Conservation (phyloP, 2,113 vertebrate species). For the Columba livia region DNA sequence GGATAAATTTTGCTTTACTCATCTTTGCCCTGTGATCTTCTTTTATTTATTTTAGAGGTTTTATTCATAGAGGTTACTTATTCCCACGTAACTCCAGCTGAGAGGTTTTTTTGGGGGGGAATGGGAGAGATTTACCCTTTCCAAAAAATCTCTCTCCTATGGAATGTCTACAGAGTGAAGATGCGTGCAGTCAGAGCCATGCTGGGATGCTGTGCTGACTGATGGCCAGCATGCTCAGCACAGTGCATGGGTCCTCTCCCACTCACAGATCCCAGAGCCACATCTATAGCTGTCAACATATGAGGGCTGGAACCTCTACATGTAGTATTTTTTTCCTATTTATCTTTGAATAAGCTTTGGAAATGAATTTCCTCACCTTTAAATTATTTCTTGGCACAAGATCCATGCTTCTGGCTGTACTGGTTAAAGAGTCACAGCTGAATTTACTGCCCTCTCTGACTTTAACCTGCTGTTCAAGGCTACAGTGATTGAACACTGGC, state of each 20-base stretch:
- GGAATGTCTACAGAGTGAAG: background rate
- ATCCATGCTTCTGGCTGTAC: slow-evolving; percentile 35
- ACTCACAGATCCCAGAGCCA: background rate
- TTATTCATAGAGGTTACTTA: background rate
- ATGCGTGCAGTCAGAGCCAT: background rate
- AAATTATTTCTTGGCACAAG: slow-evolving; percentile 44
- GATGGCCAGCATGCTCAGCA: background rate
- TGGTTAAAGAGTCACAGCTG: slow-evolving; percentile 41
- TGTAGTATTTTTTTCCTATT: background rate
- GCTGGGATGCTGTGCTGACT: background rate
- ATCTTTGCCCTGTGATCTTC: background rate
- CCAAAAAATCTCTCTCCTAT: background rate
- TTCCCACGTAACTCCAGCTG: background rate
- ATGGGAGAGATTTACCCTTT: background rate
- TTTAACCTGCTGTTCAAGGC: slow-evolving; percentile 67
- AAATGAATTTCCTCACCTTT: slow-evolving; percentile 13
- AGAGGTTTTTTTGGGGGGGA: background rate
- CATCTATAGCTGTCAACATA: background rate
- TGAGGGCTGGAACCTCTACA: background rate
- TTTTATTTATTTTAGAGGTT: background rate
- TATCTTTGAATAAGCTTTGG: slow-evolving; percentile 30
- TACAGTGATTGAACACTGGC: slow-evolving; percentile 58
- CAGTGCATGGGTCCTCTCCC: background rate
- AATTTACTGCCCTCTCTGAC: slow-evolving; percentile 62
- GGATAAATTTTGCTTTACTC: background rate